Evolutionary conservation across 37 sponge, comb jelly and placozoan species (phyloP), one percentile per base, ranked within the genome.

Genomic region (Spongilla lacustris): DNA sequence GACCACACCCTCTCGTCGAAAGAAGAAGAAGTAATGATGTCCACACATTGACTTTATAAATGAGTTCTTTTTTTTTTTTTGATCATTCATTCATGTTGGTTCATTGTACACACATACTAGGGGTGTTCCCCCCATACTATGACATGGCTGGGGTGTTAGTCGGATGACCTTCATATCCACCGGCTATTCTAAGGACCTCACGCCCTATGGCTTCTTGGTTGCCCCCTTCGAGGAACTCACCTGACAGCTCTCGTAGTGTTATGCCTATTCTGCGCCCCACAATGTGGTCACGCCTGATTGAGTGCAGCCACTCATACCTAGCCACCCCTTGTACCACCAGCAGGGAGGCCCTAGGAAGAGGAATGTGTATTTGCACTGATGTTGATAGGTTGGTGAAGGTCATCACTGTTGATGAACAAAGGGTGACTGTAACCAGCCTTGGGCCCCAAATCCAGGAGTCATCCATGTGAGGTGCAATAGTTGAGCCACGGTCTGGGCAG

Each of bases 381-480:
- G 32, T 13, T 2, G 46, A 46, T 0, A 70, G 87, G 31, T 70
- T 66, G 50, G 81, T 85, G 76, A 99, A 99, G 11, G 94, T 92
- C 46, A 99, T 76, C 34, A 83, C 11, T 6, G 93, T 95, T 67
- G 90, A 73, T 27, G 98, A 95, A 34, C 93, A 88, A 48, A 95
- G 91, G 77, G 95, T 99, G 35, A 99, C 11, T 5, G 96, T 97
- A 73, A 99, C 88, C 70, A 99, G 88, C 34, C 93, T 82, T 24
- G 95, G 90, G 4, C 99, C 99, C 99, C 99, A 99, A 38, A 99
- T 35, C 99, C 99, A 99, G 79, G 68, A 30, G 82, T 99, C 99
- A 77, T 99, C 99, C 2, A 74, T 27, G 73, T 99, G 99, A 34
- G 98, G 96, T 36, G 93, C 97, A 48, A 99, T 99, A 49, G 91